A percentile compares a stretch with the other conserved stretches of the same genome.
Evolutionary conservation across 2,888 invertebrate genomes (phyloP).

Genomic region (Xanthia togata): DNA sequence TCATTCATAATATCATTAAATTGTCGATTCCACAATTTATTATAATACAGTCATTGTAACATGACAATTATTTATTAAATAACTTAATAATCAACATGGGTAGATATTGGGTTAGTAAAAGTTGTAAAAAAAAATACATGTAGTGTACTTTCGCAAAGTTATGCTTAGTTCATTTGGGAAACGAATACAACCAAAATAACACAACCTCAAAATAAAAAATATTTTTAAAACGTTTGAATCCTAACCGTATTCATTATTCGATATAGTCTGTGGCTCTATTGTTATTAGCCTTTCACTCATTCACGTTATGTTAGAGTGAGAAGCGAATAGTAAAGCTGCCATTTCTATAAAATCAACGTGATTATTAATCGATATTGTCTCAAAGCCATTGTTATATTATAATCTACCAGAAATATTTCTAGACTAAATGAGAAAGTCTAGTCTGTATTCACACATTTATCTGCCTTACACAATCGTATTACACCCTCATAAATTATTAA

Average conservation of each 20-base stretch:
- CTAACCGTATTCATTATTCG: constrained; percentile 7
- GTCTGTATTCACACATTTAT: constrained; percentile 35
- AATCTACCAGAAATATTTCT: constrained; percentile 30
- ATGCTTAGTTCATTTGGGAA: constrained; percentile 30
- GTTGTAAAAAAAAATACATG: background rate
- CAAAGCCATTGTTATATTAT: constrained; percentile 5
- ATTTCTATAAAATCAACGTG: constrained; percentile 5
- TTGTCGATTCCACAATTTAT: constrained; percentile 28
- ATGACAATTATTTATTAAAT: constrained; percentile 13
- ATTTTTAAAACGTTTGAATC: background rate
- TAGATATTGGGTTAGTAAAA: constrained; percentile 5
- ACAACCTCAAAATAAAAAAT: constrained; percentile 50
- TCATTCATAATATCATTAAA: constrained; percentile 57
- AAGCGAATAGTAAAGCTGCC: constrained; percentile 20
- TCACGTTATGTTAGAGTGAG: constrained; percentile 8
- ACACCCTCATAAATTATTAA: constrained; percentile 57
- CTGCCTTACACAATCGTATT: constrained; percentile 48
- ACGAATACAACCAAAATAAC: constrained; percentile 41
- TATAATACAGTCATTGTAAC: constrained; percentile 23
- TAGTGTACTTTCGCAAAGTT: constrained; percentile 41
- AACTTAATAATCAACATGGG: constrained; percentile 16
- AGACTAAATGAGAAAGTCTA: constrained; percentile 32
- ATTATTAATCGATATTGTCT: constrained; percentile 6
- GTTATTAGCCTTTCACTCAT: constrained; percentile 13
- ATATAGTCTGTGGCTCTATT: constrained; percentile 31